Percentiles rank a stretch among this genome's conserved stretches.
Conservation (phyloP, 1,140 invertebrate species). For the Heliothis virescens region DNA sequence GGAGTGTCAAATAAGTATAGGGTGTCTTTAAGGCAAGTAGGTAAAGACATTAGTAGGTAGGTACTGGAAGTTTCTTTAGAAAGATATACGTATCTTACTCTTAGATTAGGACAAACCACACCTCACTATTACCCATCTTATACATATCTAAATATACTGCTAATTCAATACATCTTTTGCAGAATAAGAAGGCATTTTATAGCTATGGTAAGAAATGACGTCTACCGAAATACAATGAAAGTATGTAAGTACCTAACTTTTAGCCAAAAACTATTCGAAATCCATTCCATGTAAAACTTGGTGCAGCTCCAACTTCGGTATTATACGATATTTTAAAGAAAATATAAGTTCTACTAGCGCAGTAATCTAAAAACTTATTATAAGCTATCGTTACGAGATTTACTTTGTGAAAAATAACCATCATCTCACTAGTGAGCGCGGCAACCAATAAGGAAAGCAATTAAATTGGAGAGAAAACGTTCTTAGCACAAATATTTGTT, state of each 20-base stretch:
- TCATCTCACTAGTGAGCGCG: slow-evolving; percentile 12
- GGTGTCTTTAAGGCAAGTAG: too few relatives aligned
- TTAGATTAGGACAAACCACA: neutral
- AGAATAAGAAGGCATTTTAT: neutral
- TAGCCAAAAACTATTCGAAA: neutral
- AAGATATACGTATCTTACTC: too few relatives aligned
- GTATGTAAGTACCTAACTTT: neutral
- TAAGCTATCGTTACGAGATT: slow-evolving; percentile 19
- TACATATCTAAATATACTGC: too few relatives aligned
- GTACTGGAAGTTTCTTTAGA: too few relatives aligned
- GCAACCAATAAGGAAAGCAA: neutral
- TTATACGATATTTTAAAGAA: neutral
- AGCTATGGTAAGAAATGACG: too few relatives aligned
- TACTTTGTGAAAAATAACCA: slow-evolving; percentile 24
- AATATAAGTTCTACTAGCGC: neutral
- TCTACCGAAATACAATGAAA: too few relatives aligned
- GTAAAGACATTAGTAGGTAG: too few relatives aligned
- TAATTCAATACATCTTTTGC: too few relatives aligned
- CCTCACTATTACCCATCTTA: neutral
- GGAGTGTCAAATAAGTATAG: too few relatives aligned
- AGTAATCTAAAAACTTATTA: slow-evolving; percentile 29
- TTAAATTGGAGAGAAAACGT: slow-evolving; percentile 3
- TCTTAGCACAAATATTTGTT: neutral
- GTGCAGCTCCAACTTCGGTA: neutral
- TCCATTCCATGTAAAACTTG: neutral